A percentile compares a stretch with the other conserved stretches of the same genome.
These are phyloP conservation scores for Piezodorus guildinii DNA, from an alignment of 1,140 invertebrate genomes.

Conservation along the genomic window DNA sequence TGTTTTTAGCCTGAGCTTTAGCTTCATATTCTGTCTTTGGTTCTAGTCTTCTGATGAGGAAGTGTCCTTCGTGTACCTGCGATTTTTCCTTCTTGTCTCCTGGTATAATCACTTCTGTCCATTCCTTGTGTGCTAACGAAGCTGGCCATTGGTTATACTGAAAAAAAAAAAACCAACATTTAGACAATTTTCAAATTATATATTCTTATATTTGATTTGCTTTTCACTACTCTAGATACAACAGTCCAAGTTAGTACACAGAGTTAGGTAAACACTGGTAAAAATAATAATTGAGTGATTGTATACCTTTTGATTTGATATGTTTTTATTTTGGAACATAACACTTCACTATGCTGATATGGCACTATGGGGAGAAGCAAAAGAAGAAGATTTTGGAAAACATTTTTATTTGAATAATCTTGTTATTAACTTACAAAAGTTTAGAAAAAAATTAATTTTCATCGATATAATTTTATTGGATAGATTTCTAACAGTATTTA, in stretches of 20 bases:
- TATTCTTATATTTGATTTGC: neutral
- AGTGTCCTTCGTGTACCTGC: constrained; percentile 5
- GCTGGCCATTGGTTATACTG: neutral
- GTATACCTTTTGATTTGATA: too few species aligned
- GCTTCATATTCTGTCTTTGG: constrained; percentile 33
- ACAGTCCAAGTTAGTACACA: neutral
- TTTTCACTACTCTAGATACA: neutral
- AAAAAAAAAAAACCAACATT: neutral
- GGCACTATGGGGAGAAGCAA: too few species aligned
- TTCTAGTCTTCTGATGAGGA: constrained; percentile 29
- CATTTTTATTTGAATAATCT: too few species aligned
- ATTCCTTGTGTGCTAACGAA: neutral
- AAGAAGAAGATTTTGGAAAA: too few species aligned
- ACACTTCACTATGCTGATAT: too few species aligned
- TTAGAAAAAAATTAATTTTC: too few species aligned
- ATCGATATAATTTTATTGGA: too few species aligned
- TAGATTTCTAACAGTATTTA: too few species aligned
- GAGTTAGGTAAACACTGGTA: too few species aligned
- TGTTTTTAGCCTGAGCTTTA: constrained; percentile 32
- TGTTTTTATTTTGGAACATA: too few species aligned
- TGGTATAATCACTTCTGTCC: constrained; percentile 14
- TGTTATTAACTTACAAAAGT: too few species aligned
- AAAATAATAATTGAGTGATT: too few species aligned
- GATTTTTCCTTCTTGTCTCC: constrained; percentile 5
- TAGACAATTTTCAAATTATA: neutral